Evolutionary conservation across 2,113 vertebrate species (phyloP).

Genomic region (Lycocorax pyrrhopterus): DNA sequence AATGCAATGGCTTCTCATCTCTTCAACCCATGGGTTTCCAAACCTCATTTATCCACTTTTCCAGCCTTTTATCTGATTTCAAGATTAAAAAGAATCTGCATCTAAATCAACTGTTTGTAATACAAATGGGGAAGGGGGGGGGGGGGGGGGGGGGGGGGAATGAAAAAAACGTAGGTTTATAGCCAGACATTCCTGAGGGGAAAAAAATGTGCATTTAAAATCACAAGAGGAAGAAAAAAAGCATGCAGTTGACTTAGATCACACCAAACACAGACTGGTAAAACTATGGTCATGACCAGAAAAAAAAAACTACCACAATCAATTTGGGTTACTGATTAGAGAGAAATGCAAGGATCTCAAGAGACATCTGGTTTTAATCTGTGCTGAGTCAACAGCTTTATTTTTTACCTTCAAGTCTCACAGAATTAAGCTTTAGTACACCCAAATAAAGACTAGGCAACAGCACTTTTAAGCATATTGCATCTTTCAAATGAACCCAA

Average conservation of each 20-base stretch:
- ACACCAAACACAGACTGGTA: background rate
- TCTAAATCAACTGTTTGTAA: constrained; percentile 51
- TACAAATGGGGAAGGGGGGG: background rate
- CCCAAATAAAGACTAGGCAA: background rate
- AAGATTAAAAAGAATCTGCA: constrained; percentile 58
- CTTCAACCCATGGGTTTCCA: constrained; percentile 42
- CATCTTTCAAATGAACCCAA: background rate
- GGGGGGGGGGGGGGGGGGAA: accelerated
- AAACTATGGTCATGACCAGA: background rate
- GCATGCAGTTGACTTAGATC: background rate
- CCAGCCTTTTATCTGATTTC: constrained; percentile 62
- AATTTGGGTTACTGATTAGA: constrained; percentile 11
- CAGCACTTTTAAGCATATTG: background rate
- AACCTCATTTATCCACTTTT: constrained; percentile 57
- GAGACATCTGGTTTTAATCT: constrained; percentile 44
- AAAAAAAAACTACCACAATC: constrained; percentile 7
- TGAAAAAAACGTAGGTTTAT: background rate
- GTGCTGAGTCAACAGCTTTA: constrained; percentile 14
- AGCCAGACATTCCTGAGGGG: background rate
- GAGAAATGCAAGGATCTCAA: constrained; percentile 2
- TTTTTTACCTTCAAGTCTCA: constrained; percentile 2
- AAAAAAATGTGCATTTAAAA: background rate
- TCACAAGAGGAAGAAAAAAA: background rate
- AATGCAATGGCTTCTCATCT: constrained; percentile 81
- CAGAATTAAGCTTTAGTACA: background rate